These are phyloP conservation scores for Chirona hameri DNA, from an alignment of 2,888 invertebrate genomes.

Conservation along the genomic window DNA sequence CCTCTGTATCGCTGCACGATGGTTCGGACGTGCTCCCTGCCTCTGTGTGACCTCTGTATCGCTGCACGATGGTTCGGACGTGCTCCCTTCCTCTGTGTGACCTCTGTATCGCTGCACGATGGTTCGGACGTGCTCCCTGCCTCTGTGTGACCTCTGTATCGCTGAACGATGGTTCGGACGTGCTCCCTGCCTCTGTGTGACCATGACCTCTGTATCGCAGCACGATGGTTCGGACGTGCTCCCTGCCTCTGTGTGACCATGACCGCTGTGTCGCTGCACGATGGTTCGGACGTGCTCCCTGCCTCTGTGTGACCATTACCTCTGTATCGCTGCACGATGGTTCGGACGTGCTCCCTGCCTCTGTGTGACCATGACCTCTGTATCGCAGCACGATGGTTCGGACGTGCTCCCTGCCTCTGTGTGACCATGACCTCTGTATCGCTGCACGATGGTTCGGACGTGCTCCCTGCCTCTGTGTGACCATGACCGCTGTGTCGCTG, in stretches of 20 bases:
- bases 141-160: neutral
- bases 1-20: neutral
- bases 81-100: constrained; percentile 12
- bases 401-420: constrained; percentile 33
- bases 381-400: neutral
- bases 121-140: constrained; percentile 30
- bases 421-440: neutral
- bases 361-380: neutral
- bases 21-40: constrained; percentile 30
- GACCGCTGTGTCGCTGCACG: neutral
- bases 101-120: neutral
- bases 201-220: neutral
- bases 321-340: neutral
- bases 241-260: too few species aligned
- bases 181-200: too few species aligned
- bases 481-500: neutral
- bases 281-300: constrained; percentile 30
- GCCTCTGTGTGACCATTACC: too few species aligned
- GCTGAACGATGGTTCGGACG: neutral
- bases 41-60: neutral
- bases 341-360: constrained; percentile 31
- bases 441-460: neutral
- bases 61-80: neutral
- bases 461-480: too few species aligned
- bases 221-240: constrained; percentile 25